A percentile compares a stretch with the other conserved stretches of the same genome.
phyloP scores from a whole-genome alignment of 2,797 vertebrate species.

The Trachops cirrhosus region DNA sequence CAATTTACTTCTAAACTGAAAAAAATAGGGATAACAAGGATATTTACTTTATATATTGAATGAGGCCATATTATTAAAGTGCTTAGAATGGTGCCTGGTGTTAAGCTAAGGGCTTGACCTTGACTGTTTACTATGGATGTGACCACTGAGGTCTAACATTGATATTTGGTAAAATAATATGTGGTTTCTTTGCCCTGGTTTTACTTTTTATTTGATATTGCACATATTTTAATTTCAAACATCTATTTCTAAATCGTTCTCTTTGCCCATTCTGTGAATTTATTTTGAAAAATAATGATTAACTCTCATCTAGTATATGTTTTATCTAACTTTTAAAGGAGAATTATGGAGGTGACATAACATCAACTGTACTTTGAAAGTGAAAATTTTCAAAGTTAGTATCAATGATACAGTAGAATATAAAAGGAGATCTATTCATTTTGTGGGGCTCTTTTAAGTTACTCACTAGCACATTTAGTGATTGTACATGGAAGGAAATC shows the following conservation, averaged over 20 bases:
- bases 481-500: neutral
- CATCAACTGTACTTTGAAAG: neutral
- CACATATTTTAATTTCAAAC: constrained; percentile 18
- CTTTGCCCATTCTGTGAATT: neutral
- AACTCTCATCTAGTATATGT: neutral
- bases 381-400: neutral
- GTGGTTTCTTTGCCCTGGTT: neutral
- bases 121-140: neutral
- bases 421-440: neutral
- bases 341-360: neutral
- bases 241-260: neutral
- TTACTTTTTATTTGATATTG: neutral
- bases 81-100: neutral
- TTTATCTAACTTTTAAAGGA: neutral
- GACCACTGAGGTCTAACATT: neutral
- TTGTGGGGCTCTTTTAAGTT: neutral
- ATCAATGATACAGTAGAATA: neutral
- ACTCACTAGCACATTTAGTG: neutral
- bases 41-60: neutral
- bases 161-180: neutral
- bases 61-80: neutral
- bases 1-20: neutral
- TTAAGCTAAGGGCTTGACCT: neutral
- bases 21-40: neutral
- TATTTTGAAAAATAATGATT: neutral